These are phyloP conservation scores for Xerus inauris DNA, from an alignment of 2,113 vertebrate species.

Conservation along the genomic window DNA sequence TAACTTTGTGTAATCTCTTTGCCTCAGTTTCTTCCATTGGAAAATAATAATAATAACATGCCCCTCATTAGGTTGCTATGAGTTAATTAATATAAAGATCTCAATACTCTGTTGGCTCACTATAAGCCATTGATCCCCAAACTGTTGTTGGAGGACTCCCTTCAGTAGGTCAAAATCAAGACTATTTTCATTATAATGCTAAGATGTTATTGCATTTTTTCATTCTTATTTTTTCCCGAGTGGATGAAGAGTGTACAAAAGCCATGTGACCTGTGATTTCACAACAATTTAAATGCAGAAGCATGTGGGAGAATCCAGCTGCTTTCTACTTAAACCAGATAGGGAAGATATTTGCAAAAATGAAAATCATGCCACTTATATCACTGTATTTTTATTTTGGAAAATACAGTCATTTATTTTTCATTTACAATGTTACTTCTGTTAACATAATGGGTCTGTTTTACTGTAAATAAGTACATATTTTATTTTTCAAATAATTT, in stretches of 20 bases:
- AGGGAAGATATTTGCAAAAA: neutral
- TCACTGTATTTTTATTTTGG: neutral
- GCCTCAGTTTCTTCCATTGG: neutral
- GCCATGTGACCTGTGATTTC: neutral
- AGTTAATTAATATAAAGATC: neutral
- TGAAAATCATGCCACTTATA: neutral
- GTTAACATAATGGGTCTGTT: neutral
- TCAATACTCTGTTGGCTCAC: neutral
- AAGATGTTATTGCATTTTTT: neutral
- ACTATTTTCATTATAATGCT: neutral
- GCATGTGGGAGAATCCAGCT: no score
- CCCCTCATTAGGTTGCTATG: neutral
- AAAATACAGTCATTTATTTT: neutral
- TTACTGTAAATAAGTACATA: neutral
- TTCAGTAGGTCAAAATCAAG: neutral
- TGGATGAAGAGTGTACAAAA: neutral
- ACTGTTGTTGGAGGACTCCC: accelerated
- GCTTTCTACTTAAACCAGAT: neutral
- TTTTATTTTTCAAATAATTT: neutral
- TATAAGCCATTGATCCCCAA: neutral
- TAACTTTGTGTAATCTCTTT: neutral
- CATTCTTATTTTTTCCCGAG: neutral
- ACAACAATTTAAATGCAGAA: neutral
- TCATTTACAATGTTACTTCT: neutral
- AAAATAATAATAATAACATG: neutral